Percentiles rank a stretch among this genome's conserved stretches.
Evolutionary conservation across 2,888 invertebrate species (phyloP).

Genomic region (Dryadula phaetusa): DNA sequence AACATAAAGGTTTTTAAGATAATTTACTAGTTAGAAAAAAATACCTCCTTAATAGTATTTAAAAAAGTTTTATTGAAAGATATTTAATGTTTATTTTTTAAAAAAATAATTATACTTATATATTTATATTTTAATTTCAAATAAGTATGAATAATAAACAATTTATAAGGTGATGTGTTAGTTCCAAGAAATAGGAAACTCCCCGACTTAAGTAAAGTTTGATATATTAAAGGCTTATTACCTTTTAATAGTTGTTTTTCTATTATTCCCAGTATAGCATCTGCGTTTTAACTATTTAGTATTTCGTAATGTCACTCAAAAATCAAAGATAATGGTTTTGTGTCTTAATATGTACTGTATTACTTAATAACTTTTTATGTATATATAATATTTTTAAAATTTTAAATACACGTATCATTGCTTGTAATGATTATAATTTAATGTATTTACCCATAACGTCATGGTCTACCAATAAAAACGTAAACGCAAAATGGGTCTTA

Average conservation of each 20-base stretch:
- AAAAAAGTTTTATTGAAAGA: too few species aligned
- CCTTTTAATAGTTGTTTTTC: neutral
- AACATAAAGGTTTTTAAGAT: too few species aligned
- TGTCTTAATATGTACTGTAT: too few species aligned
- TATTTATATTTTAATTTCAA: too few species aligned
- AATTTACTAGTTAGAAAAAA: too few species aligned
- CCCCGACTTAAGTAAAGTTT: neutral
- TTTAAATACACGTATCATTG: slow-evolving; percentile 1
- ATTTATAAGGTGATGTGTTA: neutral
- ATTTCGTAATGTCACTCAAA: neutral
- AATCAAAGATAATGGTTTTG: neutral
- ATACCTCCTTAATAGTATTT: too few species aligned
- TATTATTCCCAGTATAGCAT: neutral
- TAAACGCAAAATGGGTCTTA: slow-evolving; percentile 22
- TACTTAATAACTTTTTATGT: neutral
- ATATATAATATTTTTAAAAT: neutral
- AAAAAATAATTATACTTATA: too few species aligned
- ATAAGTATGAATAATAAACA: too few species aligned
- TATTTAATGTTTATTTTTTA: too few species aligned
- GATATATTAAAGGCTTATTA: neutral
- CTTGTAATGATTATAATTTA: slow-evolving; percentile 21
- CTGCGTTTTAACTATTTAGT: too few species aligned
- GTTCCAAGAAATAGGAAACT: neutral
- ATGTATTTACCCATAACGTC: slow-evolving; percentile 28
- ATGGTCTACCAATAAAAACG: slow-evolving; percentile 30